Evolutionary conservation across 2,888 invertebrate genomes (phyloP).

Genomic region (Boloria selene): DNA sequence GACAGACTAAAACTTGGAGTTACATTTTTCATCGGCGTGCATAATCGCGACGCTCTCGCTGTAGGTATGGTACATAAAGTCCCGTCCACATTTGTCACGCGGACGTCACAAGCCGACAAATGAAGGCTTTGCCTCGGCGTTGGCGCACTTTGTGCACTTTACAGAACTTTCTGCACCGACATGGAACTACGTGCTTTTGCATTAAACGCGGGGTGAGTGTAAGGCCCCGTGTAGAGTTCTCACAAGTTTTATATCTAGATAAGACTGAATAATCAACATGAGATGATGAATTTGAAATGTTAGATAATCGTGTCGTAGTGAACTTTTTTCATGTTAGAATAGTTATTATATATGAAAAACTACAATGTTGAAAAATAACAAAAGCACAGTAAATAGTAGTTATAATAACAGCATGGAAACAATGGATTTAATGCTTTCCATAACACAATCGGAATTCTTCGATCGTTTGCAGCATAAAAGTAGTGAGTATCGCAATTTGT

Average conservation of each 20-base stretch:
- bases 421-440: conserved; percentile 44
- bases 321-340: not conserved
- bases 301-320: conserved; percentile 36
- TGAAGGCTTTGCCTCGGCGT: conserved; percentile 79
- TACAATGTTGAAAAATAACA: conserved; percentile 4
- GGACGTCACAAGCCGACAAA: conserved; percentile 81
- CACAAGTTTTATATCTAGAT: conserved; percentile 72
- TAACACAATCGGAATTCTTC: conserved; percentile 53
- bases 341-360: conserved; percentile 1
- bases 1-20: conserved; percentile 54
- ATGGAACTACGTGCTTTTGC: conserved; percentile 79
- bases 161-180: conserved; percentile 77
- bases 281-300: conserved; percentile 55
- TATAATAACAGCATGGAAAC: conserved; percentile 17
- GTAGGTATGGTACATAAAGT: conserved; percentile 63
- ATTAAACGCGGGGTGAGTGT: conserved; percentile 71
- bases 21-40: conserved; percentile 68
- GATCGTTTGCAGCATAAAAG: conserved; percentile 68
- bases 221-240: conserved; percentile 70
- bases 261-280: conserved; percentile 74
- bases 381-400: not conserved
- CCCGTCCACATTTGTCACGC: conserved; percentile 80
- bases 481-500: conserved; percentile 70
- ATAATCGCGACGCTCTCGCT: conserved; percentile 64
- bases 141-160: conserved; percentile 80